A percentile compares a stretch with the other conserved stretches of the same genome.
Conservation (phyloP, 1,140 invertebrate genomes). For the Neuroterus valhalla region DNA sequence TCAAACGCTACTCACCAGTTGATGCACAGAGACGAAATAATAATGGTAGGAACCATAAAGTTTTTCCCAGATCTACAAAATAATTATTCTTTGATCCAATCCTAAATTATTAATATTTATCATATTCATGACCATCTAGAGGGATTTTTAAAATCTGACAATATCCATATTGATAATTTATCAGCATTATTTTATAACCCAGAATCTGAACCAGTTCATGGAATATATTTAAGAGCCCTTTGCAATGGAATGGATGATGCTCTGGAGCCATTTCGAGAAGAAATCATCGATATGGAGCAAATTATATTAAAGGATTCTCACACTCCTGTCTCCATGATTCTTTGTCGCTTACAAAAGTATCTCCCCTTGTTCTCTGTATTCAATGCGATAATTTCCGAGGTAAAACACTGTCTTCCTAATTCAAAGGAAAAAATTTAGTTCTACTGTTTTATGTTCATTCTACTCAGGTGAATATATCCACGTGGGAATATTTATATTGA, state of each 20-base stretch:
- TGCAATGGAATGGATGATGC: slow-evolving; percentile 78
- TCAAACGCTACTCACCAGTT: slow-evolving; percentile 55
- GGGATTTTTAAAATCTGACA: too few relatives aligned
- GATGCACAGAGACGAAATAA: slow-evolving; percentile 40
- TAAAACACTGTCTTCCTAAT: slow-evolving; percentile 42
- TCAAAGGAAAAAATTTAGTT: background rate
- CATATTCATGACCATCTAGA: too few relatives aligned
- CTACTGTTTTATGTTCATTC: slow-evolving; percentile 17
- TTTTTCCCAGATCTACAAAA: slow-evolving; percentile 16
- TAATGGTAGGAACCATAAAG: slow-evolving; percentile 39
- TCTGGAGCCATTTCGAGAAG: slow-evolving; percentile 76
- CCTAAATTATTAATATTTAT: background rate
- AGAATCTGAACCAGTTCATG: slow-evolving; percentile 58
- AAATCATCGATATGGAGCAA: slow-evolving; percentile 76
- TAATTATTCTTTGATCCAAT: background rate
- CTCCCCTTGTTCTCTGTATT: slow-evolving; percentile 74
- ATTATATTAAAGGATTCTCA: slow-evolving; percentile 75
- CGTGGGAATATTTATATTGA: too few relatives aligned
- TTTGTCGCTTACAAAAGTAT: slow-evolving; percentile 75
- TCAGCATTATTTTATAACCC: background rate
- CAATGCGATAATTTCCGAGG: slow-evolving; percentile 75
- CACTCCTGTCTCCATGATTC: slow-evolving; percentile 74
- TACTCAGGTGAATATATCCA: too few relatives aligned
- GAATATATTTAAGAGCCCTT: slow-evolving; percentile 78
- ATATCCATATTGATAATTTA: slow-evolving; percentile 33